Evolutionary conservation across 2,888 invertebrate species (phyloP), one percentile per base, ranked within the genome.

Genomic region (Dysmachus trigonus): DNA sequence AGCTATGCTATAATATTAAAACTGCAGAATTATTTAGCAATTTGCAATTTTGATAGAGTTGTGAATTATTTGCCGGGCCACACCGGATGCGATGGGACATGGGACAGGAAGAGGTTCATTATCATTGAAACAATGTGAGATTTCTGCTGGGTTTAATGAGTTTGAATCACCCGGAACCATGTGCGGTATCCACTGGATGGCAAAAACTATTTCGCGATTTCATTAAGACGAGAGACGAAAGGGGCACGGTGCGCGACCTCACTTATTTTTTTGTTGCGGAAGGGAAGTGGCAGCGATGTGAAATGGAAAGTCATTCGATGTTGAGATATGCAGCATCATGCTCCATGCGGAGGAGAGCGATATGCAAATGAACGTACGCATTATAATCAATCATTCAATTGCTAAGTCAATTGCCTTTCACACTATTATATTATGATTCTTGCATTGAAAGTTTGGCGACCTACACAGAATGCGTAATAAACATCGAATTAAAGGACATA

Each of bases 101-200:
- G 73, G 33, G 73, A 73, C 73, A 73, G 73, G 73, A 73, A 73
- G 73, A 33, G 27, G 31, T 73, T 73, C 73, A 73, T 73, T 73
- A 73, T 73, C 31, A 31, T 73, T 73, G 73, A 73, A 73, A 73
- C 73, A 73, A 73, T 31, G 73, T n/a, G 73, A 73, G 73, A 73
- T 73, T 73, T 73, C 73, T 73, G 31, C 33, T 30, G 73, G 30
- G 73, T 33, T 31, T 73, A 73, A 73, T 73, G 73, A 73, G 73
- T 73, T 73, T 73, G 73, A 31, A 73, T 73, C 73, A 33, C 73
- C 73, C 73, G 73, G 73, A 73, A 31, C 31, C n/a, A 73, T 31
- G 73, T 73, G 73, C 73, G 72, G 72, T 72, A 72, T 72, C 72
- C 72, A 73, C 31, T 73, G 73, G 73, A 73, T 73, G 73, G 62